Evolutionary conservation across 2,888 invertebrate genomes (phyloP).

Genomic region (Papilio demoleus): DNA sequence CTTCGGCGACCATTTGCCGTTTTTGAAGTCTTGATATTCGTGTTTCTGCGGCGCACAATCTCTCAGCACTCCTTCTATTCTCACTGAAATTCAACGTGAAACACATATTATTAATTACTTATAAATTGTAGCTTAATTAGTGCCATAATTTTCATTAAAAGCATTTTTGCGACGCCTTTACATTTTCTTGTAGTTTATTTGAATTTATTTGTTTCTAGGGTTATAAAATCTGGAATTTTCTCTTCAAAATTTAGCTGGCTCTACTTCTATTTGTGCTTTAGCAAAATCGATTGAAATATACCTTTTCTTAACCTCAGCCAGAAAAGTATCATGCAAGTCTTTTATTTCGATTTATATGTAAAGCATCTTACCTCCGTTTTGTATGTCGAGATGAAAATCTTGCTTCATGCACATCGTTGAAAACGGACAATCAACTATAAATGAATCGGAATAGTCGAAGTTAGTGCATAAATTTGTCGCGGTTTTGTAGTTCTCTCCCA

Average conservation of each 20-base stretch:
- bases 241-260: too few species aligned
- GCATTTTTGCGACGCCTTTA: too few species aligned
- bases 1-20: conserved; percentile 86
- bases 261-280: too few species aligned
- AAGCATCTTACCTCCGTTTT: conserved; percentile 85
- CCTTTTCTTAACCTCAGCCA: too few species aligned
- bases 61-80: conserved; percentile 84
- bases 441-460: conserved; percentile 88
- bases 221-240: too few species aligned
- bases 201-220: too few species aligned
- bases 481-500: conserved; percentile 82
- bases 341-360: conserved; percentile 7
- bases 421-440: conserved; percentile 89
- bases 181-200: too few species aligned
- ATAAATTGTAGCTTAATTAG: too few species aligned
- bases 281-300: too few species aligned
- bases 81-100: conserved; percentile 71
- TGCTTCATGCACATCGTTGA: conserved; percentile 94
- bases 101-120: too few species aligned
- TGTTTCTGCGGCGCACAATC: conserved; percentile 91
- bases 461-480: conserved; percentile 88
- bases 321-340: too few species aligned
- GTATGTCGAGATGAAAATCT: conserved; percentile 85
- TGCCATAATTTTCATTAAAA: neutral
- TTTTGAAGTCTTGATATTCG: conserved; percentile 84